phyloP scores from a whole-genome alignment of 2,797 vertebrate genomes.

The Molossus molossus region DNA sequence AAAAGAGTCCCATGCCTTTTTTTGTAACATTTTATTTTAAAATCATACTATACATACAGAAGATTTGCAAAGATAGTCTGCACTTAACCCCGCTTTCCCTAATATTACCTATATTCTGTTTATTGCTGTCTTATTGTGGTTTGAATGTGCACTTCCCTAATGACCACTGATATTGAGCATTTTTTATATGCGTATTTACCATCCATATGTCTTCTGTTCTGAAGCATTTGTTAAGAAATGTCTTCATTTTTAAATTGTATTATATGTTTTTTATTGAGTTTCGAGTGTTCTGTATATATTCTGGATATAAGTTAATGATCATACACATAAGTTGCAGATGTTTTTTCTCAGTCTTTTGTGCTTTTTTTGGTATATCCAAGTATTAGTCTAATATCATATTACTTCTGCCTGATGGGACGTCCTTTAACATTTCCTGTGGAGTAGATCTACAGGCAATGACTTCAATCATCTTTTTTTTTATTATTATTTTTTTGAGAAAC shows the following conservation, averaged over 20 bases:
- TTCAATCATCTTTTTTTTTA: background rate
- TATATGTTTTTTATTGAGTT: slow-evolving; percentile 22
- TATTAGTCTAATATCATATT: slow-evolving; percentile 11
- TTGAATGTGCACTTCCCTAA: slow-evolving; percentile 1
- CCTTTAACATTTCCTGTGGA: background rate
- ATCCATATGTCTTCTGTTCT: background rate
- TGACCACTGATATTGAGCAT: background rate
- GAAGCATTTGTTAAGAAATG: slow-evolving; percentile 7
- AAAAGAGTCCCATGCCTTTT: background rate
- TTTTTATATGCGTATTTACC: background rate
- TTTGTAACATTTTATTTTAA: slow-evolving; percentile 39
- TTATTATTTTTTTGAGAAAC: background rate
- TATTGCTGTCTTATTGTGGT: background rate
- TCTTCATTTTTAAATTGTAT: background rate
- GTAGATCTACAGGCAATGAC: background rate
- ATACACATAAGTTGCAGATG: background rate
- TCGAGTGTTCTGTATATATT: background rate
- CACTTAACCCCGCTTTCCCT: background rate
- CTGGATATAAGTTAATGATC: background rate
- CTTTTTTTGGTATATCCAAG: background rate
- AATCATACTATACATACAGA: background rate
- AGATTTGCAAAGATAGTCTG: slow-evolving; percentile 36
- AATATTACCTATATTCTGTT: background rate
- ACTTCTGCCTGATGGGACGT: background rate
- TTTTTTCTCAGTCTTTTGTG: background rate